Conservation (phyloP, 2,113 vertebrate species). For the Nannospalax galili region DNA sequence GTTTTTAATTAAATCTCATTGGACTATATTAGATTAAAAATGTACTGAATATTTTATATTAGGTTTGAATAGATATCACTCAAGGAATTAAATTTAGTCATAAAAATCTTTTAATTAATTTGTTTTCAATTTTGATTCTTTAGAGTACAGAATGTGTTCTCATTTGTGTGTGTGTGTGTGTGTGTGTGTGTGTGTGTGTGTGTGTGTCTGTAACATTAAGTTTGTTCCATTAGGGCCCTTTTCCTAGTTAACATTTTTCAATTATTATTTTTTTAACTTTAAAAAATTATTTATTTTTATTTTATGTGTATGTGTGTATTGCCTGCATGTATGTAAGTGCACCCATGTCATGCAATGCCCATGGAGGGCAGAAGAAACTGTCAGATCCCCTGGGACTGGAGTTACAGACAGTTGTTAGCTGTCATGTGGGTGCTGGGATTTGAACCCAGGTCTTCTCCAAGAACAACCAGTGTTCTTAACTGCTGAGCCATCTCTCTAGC, state of each 20-base stretch:
- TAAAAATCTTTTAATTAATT: conserved; percentile 85
- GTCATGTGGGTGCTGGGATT: no score
- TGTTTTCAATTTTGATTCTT: conserved; percentile 74
- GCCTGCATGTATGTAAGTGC: no score
- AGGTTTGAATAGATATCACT: conserved; percentile 72
- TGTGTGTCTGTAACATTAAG: not conserved
- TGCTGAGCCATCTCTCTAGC: no score
- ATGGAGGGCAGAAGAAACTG: no score
- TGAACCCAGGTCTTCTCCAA: no score
- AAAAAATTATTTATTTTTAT: no score
- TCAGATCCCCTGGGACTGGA: no score
- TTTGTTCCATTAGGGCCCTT: conserved; percentile 7
- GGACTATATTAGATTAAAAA: conserved; percentile 84
- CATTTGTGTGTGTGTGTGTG: not conserved
- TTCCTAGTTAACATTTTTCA: conserved; percentile 63
- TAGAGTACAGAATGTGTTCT: not conserved
- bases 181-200: not conserved
- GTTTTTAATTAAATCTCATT: conserved; percentile 85
- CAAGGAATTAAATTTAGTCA: conserved; percentile 83
- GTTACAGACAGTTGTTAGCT: no score
- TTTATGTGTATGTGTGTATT: no score
- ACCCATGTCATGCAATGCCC: no score
- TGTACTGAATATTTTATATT: conserved; percentile 77
- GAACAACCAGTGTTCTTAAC: no score
- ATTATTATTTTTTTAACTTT: no score